These are phyloP conservation scores for Pseudanteris insignis DNA, from an alignment of 2,888 invertebrate genomes.

Conservation along the genomic window DNA sequence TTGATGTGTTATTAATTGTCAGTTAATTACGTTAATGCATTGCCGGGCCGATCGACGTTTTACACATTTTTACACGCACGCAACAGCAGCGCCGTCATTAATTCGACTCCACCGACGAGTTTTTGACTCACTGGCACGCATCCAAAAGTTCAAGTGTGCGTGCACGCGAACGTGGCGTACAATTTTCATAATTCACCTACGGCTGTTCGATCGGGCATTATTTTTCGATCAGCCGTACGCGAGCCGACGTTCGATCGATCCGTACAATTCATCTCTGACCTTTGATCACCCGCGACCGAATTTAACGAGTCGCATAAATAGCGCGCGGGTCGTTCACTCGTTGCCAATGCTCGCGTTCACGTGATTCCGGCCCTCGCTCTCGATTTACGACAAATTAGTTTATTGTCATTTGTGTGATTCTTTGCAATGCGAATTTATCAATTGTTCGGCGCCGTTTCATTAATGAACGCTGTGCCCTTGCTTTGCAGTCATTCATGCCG, in stretches of 20 bases:
- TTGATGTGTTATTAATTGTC: slow-evolving; percentile 66
- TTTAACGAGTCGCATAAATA: slow-evolving; percentile 58
- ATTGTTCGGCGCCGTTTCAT: slow-evolving; percentile 31
- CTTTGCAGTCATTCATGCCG: no score
- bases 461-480: slow-evolving; percentile 10
- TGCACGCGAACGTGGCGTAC: slow-evolving; percentile 35
- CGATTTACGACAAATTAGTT: slow-evolving; percentile 48
- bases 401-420: slow-evolving; percentile 39
- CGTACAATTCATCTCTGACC: slow-evolving; percentile 47
- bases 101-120: slow-evolving; percentile 57
- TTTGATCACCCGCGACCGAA: slow-evolving; percentile 57
- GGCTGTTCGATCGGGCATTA: slow-evolving; percentile 60
- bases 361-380: no score
- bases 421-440: slow-evolving; percentile 39
- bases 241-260: slow-evolving; percentile 52
- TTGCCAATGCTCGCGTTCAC: slow-evolving; percentile 41
- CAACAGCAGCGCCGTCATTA: slow-evolving; percentile 55
- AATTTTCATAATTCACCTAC: slow-evolving; percentile 65
- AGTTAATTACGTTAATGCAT: slow-evolving; percentile 66
- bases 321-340: slow-evolving; percentile 54
- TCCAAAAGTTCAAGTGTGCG: slow-evolving; percentile 51
- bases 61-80: slow-evolving; percentile 41
- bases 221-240: slow-evolving; percentile 51
- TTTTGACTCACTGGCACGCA: slow-evolving; percentile 61
- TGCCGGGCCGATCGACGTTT: slow-evolving; percentile 48